A percentile compares a stretch with the other conserved stretches of the same genome.
phyloP scores from a whole-genome alignment of 2,113 vertebrate genomes.

The Callipepla californica region DNA sequence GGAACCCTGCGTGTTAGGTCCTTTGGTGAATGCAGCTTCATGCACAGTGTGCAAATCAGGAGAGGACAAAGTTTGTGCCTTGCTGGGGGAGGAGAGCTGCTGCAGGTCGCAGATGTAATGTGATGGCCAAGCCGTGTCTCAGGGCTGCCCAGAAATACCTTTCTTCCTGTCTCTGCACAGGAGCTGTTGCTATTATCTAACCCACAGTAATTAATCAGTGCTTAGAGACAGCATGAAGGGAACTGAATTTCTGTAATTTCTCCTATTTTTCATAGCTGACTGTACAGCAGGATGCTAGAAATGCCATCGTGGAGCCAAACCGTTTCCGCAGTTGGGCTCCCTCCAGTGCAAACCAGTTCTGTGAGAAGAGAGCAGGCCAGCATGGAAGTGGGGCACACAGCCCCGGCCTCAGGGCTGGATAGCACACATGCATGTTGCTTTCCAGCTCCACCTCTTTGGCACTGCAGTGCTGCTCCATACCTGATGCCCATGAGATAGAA shows the following conservation, averaged over 20 bases:
- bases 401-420: too few relatives aligned
- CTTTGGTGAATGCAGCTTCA: neutral
- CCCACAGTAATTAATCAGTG: neutral
- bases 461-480: accelerated
- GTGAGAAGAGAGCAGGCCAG: neutral
- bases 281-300: neutral
- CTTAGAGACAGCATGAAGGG: neutral
- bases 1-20: neutral
- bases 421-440: accelerated
- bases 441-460: accelerated
- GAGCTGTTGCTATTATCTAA: neutral
- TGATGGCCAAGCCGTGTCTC: neutral
- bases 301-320: neutral
- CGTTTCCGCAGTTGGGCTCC: neutral
- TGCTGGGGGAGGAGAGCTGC: neutral
- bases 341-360: neutral
- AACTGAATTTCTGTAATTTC: neutral
- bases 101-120: neutral
- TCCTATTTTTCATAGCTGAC: accelerated
- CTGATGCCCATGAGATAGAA: accelerated
- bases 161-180: neutral
- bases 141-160: neutral
- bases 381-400: neutral
- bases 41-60: neutral
- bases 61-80: neutral